Evolutionary conservation across 2,113 vertebrate genomes (phyloP), one percentile per base, ranked within the genome.

Genomic region (Bettongia penicillata): DNA sequence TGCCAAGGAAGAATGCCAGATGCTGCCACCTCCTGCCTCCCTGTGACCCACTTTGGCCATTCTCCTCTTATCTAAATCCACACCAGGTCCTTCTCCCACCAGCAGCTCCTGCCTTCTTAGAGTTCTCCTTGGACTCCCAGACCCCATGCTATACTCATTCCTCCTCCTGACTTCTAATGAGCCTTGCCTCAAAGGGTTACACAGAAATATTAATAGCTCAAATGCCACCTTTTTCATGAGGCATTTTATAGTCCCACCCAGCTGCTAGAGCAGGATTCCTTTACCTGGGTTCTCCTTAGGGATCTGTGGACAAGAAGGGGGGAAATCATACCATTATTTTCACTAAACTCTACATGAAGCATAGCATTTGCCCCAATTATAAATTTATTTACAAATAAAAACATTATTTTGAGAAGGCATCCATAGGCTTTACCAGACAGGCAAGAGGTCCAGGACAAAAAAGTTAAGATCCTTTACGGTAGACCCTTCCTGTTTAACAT

Each of bases 21-120:
- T 53, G 12, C 7, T n/a, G 31, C 89, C 53, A 28, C 26, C 37
- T 84, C 37, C 19, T 43, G n/a, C 37, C 19, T 43, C 68, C 68
- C 37, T 43, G 8, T 84, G 37, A 43, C 37, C 37, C n/a, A 16
- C 37, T 84, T 89, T 8, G 51, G 23, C 48, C 7, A 9, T 37
- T 28, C 5, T 3, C 43, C 51, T 77, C 51, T 55, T 24, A 10
- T 47, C 53, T 43, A 6, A 37, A 25, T 22, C 5, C 0, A 2
- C 23, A n/a, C 51, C 84, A 0, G 1, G 7, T 50, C 61, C 91
- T 93, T 57, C 49, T 16, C 23, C 84, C 24, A 26, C n/a, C 90
- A 53, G 50, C 50, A 47, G 2, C 0, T 22, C 37, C 14, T 49
- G 47, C 68, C n/a, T 43, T 84, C 37, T n/a, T 10, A 68, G 31